A percentile compares a stretch with the other conserved stretches of the same genome.
These are phyloP conservation scores for Enteromius thamalakanensis DNA, from an alignment of 2,797 vertebrate species.

Conservation along the genomic window DNA sequence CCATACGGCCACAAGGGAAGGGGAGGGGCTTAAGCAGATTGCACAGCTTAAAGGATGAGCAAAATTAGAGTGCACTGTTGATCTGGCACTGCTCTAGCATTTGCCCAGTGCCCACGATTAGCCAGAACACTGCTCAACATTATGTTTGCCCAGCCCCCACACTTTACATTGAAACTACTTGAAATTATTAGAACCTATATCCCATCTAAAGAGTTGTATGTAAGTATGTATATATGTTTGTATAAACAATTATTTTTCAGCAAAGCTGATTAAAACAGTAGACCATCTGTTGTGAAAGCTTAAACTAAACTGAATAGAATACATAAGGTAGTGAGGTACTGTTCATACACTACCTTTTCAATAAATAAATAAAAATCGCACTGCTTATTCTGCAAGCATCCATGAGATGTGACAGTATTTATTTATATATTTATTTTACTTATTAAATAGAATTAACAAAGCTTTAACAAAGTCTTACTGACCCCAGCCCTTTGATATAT, in stretches of 20 bases:
- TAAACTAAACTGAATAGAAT: neutral
- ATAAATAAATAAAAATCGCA: no score
- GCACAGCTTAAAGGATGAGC: constrained; percentile 84
- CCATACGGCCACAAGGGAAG: constrained; percentile 70
- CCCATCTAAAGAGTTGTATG: neutral
- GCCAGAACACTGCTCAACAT: constrained; percentile 27
- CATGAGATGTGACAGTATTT: no score
- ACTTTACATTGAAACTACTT: constrained; percentile 64
- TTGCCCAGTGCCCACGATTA: constrained; percentile 15
- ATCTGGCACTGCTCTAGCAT: constrained; percentile 57
- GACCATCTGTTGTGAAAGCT: neutral
- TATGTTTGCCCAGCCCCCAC: constrained; percentile 60
- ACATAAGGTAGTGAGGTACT: neutral
- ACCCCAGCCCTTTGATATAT: neutral
- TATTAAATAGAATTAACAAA: no score
- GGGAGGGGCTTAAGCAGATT: constrained; percentile 78
- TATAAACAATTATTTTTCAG: neutral
- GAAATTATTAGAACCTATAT: neutral
- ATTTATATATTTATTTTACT: no score
- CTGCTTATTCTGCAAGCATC: no score
- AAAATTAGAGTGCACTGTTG: constrained; percentile 85
- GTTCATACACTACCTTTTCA: no score
- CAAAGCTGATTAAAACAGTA: neutral
- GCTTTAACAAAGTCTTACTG: neutral
- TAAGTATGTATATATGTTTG: no score